Percentiles rank a stretch among this genome's conserved stretches.
These are phyloP conservation scores for Pterocles orientalis DNA, from an alignment of 2,113 vertebrate species.

Conservation along the genomic window DNA sequence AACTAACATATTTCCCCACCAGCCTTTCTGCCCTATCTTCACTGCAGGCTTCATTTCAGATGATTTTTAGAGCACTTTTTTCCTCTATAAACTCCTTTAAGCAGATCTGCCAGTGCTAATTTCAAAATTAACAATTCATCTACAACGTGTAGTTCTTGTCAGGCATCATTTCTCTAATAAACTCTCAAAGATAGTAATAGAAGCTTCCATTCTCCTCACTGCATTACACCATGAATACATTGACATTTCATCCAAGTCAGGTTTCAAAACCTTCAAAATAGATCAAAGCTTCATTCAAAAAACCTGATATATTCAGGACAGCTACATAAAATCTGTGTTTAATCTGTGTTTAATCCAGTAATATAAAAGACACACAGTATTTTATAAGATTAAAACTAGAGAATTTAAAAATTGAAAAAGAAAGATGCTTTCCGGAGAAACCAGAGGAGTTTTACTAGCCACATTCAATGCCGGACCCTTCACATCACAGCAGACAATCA, in stretches of 20 bases:
- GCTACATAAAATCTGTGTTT: slow-evolving; percentile 21
- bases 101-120: slow-evolving; percentile 20
- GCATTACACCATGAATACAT: slow-evolving; percentile 10
- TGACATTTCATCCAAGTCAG: slow-evolving; percentile 40
- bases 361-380: background rate
- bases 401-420: background rate
- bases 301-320: background rate
- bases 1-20: slow-evolving; percentile 29
- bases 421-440: background rate
- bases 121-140: slow-evolving; percentile 45
- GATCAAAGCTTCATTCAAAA: slow-evolving; percentile 33
- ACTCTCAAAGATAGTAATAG: background rate
- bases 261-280: slow-evolving; percentile 44
- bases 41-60: slow-evolving; percentile 44
- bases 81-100: slow-evolving; percentile 21
- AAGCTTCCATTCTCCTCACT: background rate
- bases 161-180: slow-evolving; percentile 40
- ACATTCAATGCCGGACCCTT: background rate
- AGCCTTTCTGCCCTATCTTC: background rate
- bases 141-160: background rate
- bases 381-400: slow-evolving; percentile 9
- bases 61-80: background rate
- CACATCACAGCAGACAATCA: background rate
- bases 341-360: slow-evolving; percentile 31
- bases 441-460: background rate